phyloP scores from a whole-genome alignment of 2,113 vertebrate species.

The Oxygymnocypris stewartii region DNA sequence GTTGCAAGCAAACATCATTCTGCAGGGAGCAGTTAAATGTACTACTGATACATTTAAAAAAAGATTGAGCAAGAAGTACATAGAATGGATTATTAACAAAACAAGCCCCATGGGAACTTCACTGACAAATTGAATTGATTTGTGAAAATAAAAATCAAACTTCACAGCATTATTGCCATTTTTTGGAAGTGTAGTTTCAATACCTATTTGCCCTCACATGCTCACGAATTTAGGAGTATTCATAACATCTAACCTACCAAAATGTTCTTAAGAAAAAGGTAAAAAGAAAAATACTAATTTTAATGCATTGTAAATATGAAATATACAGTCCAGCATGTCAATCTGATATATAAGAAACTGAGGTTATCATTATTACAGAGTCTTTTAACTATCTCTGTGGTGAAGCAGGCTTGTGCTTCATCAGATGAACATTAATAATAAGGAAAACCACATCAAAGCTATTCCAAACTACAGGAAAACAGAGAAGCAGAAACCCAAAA shows the following conservation, averaged over 20 bases:
- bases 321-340: neutral
- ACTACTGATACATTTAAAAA: neutral
- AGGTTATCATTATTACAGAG: no score
- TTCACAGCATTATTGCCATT: neutral
- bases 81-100: neutral
- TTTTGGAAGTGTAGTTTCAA: neutral
- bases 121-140: no score
- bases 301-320: neutral
- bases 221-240: neutral
- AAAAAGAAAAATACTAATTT: neutral
- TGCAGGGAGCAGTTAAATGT: neutral
- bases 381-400: neutral
- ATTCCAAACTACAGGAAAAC: neutral
- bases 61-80: neutral
- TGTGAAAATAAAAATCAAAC: neutral
- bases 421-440: neutral
- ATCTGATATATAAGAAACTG: no score
- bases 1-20: neutral
- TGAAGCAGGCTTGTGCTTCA: neutral
- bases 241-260: neutral
- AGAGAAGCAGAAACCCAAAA: neutral
- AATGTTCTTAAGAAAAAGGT: neutral
- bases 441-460: slow-evolving; percentile 6
- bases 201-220: neutral
- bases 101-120: neutral